These are phyloP conservation scores for Marmota flaviventris DNA, from an alignment of 2,113 vertebrate species.

Conservation along the genomic window DNA sequence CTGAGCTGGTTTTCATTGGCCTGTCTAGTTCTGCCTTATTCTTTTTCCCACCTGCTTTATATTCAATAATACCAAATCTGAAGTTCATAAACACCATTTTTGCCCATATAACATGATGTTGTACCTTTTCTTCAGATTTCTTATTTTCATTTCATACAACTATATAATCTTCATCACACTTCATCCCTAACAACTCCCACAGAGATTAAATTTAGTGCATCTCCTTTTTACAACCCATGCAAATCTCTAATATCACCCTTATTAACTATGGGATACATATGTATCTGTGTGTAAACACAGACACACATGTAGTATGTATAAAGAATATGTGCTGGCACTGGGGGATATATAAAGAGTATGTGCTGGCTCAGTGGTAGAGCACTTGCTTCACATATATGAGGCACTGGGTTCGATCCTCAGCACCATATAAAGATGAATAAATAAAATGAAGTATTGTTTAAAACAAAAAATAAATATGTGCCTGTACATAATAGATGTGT, in stretches of 20 bases:
- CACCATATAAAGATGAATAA: too few species aligned
- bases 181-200: background rate
- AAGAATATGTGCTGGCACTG: background rate
- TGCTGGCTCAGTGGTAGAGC: too few species aligned
- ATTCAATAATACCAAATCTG: background rate
- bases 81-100: background rate
- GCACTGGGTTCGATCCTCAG: too few species aligned
- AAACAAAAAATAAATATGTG: too few species aligned
- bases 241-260: background rate
- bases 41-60: background rate
- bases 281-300: background rate
- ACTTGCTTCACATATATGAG: too few species aligned
- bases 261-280: background rate
- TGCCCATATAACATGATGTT: background rate
- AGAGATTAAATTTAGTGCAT: background rate
- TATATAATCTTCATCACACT: background rate
- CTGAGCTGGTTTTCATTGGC: background rate
- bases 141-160: background rate
- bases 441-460: too few species aligned
- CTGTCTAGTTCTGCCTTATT: background rate
- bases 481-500: background rate
- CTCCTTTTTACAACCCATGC: background rate
- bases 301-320: fast-evolving
- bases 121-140: background rate
- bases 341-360: too few species aligned